Conservation (phyloP, 2,797 vertebrate genomes). For the Neomorphus geoffroyi region DNA sequence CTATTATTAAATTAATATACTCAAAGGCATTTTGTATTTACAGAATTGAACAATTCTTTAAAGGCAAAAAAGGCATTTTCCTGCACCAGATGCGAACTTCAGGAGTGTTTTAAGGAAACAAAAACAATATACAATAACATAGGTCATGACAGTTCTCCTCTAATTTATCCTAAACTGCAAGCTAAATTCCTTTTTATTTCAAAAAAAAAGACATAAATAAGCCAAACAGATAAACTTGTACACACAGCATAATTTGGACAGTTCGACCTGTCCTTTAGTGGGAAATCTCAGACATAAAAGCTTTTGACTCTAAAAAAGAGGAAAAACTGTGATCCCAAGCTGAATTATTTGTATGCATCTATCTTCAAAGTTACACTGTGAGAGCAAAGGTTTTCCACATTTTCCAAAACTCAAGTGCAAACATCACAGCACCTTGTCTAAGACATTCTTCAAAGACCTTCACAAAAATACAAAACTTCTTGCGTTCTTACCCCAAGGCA, state of each 20-base stretch:
- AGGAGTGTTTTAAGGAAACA: neutral
- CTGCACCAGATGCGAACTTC: neutral
- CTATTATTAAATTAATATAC: neutral
- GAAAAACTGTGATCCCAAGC: neutral
- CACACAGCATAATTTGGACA: neutral
- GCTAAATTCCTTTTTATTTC: neutral
- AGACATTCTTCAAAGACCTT: conserved; percentile 14
- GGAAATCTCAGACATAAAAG: neutral
- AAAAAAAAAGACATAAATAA: neutral
- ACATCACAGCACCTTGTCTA: neutral
- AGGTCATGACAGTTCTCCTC: neutral
- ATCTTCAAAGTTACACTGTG: neutral
- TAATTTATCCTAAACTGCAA: neutral
- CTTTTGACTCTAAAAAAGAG: neutral
- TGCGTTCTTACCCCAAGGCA: neutral
- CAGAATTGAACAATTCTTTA: neutral
- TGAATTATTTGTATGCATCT: neutral
- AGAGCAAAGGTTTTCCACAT: neutral
- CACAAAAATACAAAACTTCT: conserved; percentile 5
- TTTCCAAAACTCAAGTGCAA: neutral
- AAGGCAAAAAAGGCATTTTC: neutral
- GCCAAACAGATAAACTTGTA: neutral
- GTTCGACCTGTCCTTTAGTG: neutral
- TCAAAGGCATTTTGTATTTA: neutral
- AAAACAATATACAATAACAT: neutral